These are phyloP conservation scores for Pristiophorus japonicus DNA, from an alignment of 2,113 vertebrate species.

Conservation along the genomic window DNA sequence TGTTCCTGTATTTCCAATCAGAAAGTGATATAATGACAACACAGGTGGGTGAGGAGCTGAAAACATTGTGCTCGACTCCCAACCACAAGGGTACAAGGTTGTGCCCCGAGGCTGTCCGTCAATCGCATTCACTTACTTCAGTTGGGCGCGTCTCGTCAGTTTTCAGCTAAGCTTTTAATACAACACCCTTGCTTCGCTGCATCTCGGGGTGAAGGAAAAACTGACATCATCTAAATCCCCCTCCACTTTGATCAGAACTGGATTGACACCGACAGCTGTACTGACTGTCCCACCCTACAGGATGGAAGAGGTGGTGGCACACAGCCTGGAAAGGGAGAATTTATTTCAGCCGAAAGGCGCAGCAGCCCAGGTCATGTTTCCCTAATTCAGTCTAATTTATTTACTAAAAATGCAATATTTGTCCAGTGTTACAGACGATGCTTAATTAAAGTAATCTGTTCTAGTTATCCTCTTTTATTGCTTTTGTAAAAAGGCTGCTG, in stretches of 20 bases:
- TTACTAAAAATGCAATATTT: background rate
- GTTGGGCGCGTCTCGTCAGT: background rate
- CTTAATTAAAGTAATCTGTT: background rate
- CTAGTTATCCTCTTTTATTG: background rate
- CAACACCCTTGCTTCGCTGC: background rate
- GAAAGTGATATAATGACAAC: background rate
- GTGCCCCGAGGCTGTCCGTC: too few relatives aligned
- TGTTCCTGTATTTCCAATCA: background rate
- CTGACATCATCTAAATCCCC: background rate
- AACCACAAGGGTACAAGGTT: background rate
- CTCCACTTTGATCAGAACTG: background rate
- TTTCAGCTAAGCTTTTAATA: background rate
- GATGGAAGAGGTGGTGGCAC: background rate
- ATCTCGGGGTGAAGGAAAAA: background rate
- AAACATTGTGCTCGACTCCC: background rate
- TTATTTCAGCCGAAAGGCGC: background rate
- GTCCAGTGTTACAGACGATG: background rate
- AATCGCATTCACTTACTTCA: background rate
- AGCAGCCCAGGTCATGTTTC: background rate
- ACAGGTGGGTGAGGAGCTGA: background rate
- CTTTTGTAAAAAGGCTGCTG: background rate
- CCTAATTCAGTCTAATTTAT: background rate
- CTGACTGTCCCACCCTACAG: background rate
- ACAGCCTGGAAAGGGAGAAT: background rate
- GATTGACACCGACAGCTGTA: background rate